Evolutionary conservation across 2,888 invertebrate species (phyloP).

Genomic region (Epiblema foenella): DNA sequence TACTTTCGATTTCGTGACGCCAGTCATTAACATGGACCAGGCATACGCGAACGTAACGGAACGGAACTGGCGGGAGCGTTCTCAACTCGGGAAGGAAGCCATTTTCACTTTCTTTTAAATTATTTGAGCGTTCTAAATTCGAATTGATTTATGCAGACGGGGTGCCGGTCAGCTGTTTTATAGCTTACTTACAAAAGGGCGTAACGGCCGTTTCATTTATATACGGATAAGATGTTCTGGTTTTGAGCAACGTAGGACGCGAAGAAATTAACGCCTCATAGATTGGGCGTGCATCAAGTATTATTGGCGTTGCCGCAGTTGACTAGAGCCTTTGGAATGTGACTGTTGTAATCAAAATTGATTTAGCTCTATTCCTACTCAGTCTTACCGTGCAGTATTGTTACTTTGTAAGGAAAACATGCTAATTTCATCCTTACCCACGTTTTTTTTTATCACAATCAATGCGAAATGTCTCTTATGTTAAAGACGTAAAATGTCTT

Average conservation of each 20-base stretch:
- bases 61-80: constrained; percentile 68
- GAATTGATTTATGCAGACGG: constrained; percentile 65
- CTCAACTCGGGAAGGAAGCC: constrained; percentile 58
- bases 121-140: constrained; percentile 69
- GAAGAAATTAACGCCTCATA: constrained; percentile 18
- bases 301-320: constrained; percentile 5
- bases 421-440: too few relatives aligned
- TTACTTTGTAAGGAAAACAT: background rate
- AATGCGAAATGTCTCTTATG: background rate
- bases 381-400: background rate
- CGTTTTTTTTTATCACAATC: background rate
- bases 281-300: constrained; percentile 4
- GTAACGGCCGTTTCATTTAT: background rate
- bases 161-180: constrained; percentile 53
- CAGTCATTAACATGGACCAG: constrained; percentile 81
- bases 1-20: constrained; percentile 83
- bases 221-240: background rate
- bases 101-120: constrained; percentile 81
- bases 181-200: background rate
- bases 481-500: background rate
- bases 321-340: constrained; percentile 14
- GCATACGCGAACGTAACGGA: constrained; percentile 76
- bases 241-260: background rate
- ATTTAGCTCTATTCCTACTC: background rate
- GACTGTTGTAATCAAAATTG: constrained; percentile 17